Evolutionary conservation across 2,888 invertebrate species (phyloP), one percentile per base, ranked within the genome.

Genomic region (Melipona bicolor): DNA sequence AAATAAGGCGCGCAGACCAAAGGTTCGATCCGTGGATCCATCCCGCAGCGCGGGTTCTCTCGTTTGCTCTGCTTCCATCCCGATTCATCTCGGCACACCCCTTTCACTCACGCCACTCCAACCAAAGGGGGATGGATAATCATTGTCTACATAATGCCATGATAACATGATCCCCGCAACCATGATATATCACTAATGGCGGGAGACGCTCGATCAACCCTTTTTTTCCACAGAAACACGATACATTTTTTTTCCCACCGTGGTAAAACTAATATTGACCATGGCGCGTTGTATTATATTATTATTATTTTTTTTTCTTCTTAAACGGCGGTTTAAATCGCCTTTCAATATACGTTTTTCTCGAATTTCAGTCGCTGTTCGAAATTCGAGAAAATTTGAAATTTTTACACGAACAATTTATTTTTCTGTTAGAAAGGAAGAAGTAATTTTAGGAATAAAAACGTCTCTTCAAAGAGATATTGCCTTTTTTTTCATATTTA

Each of bases 1-100:
- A 88, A 87, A 86, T 89, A 78, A 89, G 75, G 74, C 78, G 74
- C 76, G 59, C 73, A n/a, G 75, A 74, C 64, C 72, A 43, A 43
- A 43, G 43, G 72, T 68, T 71, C 79, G 70, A 86, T 84, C 80
- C 82, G 43, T 77, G 77, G 79, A 64, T 72, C 70, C 79, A 61
- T 70, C 73, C 72, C 74, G 49, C 71, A 72, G 59, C 74, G 24
- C 9, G 36, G 36, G 62, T 54, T 68, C 71, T 77, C 27, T 61
- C 76, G 9, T 78, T 77, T 65, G 77, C 86, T 74, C 65, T 52
- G 62, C 64, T 72, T 81, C 43, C 80, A 56, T 69, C 68, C 15
- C 36, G 65, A 70, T 76, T 56, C 54, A 43, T 59, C 61, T 24
- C 61, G 64, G 32, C 62, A 75, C 75, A 74, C 79, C 73, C 71